Percentiles rank a stretch among this genome's conserved stretches.
These are phyloP conservation scores for Polyodon spathula DNA, from an alignment of 2,113 vertebrate species.

Conservation along the genomic window DNA sequence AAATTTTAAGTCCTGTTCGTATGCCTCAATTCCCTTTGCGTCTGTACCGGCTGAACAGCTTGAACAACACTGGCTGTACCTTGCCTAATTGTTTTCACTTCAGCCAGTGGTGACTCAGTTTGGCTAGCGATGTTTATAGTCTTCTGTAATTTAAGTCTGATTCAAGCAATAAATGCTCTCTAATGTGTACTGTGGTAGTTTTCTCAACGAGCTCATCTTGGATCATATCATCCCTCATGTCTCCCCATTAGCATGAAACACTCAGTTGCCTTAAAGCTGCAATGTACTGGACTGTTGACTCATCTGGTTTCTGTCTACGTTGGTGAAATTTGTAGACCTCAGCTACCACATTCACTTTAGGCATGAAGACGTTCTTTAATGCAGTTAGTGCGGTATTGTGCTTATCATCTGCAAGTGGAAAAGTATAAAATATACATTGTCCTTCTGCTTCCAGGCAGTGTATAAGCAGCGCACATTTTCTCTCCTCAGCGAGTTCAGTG, in stretches of 20 bases:
- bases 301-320: background rate
- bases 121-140: background rate
- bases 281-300: background rate
- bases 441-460: background rate
- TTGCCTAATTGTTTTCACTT: background rate
- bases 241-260: background rate
- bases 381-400: background rate
- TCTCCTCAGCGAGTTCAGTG: background rate
- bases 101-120: background rate
- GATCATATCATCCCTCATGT: background rate
- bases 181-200: background rate
- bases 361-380: background rate
- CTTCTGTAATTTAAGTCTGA: background rate
- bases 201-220: background rate
- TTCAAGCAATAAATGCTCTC: background rate
- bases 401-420: background rate
- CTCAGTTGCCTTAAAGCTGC: background rate
- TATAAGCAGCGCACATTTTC: background rate
- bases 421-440: no score
- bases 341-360: background rate
- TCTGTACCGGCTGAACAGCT: background rate
- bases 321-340: background rate
- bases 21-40: background rate
- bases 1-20: background rate
- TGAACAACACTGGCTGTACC: background rate